Base-by-base conservation (phyloP, 2,113 vertebrate species). In the Hassar affinis region DNA sequence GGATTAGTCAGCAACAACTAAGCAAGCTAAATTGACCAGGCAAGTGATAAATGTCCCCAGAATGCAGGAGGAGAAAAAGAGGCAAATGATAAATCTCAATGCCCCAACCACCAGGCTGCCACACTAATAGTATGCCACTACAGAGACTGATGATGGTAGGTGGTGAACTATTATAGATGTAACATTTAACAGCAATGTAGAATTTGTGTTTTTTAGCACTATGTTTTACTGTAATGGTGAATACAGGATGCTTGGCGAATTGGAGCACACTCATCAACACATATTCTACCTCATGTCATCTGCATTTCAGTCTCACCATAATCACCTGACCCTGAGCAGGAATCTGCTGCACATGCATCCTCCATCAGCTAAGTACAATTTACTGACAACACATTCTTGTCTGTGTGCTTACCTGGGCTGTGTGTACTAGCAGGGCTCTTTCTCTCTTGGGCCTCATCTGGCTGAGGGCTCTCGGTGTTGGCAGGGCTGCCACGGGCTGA, bases 401-500 rank as follows among this genome's bases (percentile, higher is more conserved):
- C 11, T 11, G 47, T 47, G 57, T 47, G 27, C 51, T 76, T 84
- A 93, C 92, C 89, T 86, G 88, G 90, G 85, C 91, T 92, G 62
- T 86, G 9, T 47, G 42, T 87, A 81, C 87, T 90, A 15, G 85
- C 2, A 3, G 91, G 89, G 64, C 90, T 92, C 0, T 85, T 88
- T 81, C 85, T 27, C 33, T 80, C 77, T 25, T 20, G 4, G 56
- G 33, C 45, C 35, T 45, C 81, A 78, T 57, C 90, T 3, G 84
- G 89, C 78, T 84, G 89, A 3, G 91, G 92, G 84, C 91, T 92
- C 84, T 61, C 91, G 25, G 90, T 84, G 25, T 84, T 74, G 69
- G 90, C 91, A 52, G 88, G 90, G 84, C 87, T 92, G 68, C 86
- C 66, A 49, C 87, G 92, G 54, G 86, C 94, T 95, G 56, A 25